These are phyloP conservation scores for Drosophila atripex DNA, from an alignment of 2,888 invertebrate species.

Conservation along the genomic window DNA sequence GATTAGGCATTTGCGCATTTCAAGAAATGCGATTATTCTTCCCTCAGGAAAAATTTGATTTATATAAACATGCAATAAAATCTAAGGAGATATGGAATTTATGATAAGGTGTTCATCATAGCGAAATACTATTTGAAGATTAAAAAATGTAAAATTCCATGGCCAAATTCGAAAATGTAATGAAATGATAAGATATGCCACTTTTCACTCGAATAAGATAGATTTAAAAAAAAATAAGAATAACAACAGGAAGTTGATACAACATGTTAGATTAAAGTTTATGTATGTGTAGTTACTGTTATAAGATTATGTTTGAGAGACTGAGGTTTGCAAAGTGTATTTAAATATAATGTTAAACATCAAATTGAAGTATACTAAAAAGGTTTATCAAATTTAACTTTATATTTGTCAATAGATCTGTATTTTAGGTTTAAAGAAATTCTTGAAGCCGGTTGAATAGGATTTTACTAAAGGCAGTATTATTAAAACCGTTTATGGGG, in stretches of 20 bases:
- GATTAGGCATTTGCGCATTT: conserved; percentile 4
- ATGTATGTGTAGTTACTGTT: background rate
- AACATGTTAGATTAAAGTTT: background rate
- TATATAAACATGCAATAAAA: background rate
- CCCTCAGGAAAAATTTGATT: background rate
- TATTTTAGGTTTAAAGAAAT: too few species aligned
- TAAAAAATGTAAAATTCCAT: background rate
- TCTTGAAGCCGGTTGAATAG: background rate
- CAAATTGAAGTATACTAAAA: too few species aligned
- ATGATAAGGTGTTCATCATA: background rate
- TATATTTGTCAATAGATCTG: too few species aligned
- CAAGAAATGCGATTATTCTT: background rate
- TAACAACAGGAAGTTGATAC: background rate
- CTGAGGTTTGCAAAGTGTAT: too few species aligned
- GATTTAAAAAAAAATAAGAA: background rate
- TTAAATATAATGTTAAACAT: too few species aligned
- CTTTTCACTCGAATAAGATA: background rate
- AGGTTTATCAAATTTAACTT: too few species aligned
- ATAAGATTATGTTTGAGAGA: background rate
- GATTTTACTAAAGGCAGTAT: background rate
- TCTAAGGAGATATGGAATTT: background rate
- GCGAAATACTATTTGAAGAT: background rate
- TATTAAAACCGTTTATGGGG: background rate
- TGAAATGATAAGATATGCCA: background rate
- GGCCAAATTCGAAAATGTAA: background rate